phyloP scores from a whole-genome alignment of 2,888 invertebrate species.

The Hololepta plana region DNA sequence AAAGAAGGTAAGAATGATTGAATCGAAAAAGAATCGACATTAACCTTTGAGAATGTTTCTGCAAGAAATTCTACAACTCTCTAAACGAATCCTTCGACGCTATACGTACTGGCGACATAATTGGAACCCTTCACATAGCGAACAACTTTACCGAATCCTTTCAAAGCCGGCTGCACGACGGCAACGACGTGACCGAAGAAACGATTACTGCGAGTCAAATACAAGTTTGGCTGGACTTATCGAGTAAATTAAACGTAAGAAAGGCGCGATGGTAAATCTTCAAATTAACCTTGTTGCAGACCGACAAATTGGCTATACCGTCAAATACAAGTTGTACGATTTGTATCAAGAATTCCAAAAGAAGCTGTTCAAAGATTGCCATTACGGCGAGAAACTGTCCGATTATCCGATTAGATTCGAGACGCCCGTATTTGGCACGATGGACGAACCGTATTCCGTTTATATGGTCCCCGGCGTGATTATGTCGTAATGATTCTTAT shows the following conservation, averaged over 20 bases:
- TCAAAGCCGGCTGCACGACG: constrained; percentile 36
- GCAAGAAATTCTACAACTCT: constrained; percentile 32
- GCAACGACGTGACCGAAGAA: constrained; percentile 34
- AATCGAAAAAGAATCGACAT: not conserved
- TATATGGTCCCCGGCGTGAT: constrained; percentile 77
- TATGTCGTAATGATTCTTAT: constrained; percentile 43
- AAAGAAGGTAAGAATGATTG: constrained; percentile 22
- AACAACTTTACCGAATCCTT: constrained; percentile 54
- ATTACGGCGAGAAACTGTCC: constrained; percentile 35
- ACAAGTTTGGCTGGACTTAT: constrained; percentile 54
- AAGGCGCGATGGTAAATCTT: no score
- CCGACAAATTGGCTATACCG: constrained; percentile 60
- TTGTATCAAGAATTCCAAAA: constrained; percentile 49
- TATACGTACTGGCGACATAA: constrained; percentile 34
- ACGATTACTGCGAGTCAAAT: constrained; percentile 42
- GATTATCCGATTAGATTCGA: constrained; percentile 47
- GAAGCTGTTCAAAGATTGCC: constrained; percentile 43
- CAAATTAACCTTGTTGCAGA: constrained; percentile 34
- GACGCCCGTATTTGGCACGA: constrained; percentile 49
- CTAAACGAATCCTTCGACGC: constrained; percentile 33
- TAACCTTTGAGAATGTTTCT: not conserved
- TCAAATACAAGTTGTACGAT: constrained; percentile 49
- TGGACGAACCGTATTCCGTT: constrained; percentile 49
- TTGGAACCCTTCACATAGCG: constrained; percentile 49
- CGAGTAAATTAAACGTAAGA: no score